Evolutionary conservation across 1,140 invertebrate species (phyloP).

Genomic region (Achatina immaculata): DNA sequence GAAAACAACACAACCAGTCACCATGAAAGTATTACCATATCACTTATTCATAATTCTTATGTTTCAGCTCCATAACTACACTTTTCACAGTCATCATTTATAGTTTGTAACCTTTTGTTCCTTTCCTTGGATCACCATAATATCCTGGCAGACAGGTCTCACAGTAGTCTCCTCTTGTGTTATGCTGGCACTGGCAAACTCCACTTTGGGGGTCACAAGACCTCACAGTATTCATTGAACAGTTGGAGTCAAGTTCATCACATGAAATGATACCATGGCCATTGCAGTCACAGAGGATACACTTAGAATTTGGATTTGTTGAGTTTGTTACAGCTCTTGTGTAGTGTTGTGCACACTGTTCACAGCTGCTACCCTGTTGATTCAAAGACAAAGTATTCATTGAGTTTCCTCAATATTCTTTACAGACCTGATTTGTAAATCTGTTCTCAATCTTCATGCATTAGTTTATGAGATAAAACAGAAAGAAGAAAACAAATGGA

Average conservation of each 20-base stretch:
- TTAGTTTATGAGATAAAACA: too few species aligned
- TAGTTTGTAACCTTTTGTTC: constrained; percentile 81
- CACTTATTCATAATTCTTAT: not conserved
- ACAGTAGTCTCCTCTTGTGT: constrained; percentile 92
- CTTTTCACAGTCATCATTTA: not conserved
- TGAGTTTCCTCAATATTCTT: not conserved
- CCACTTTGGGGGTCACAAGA: constrained; percentile 95
- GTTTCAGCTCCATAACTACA: not conserved
- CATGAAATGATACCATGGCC: constrained; percentile 71
- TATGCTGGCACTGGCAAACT: constrained; percentile 85
- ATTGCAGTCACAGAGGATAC: constrained; percentile 92
- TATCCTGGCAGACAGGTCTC: constrained; percentile 90
- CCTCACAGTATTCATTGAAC: constrained; percentile 80
- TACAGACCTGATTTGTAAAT: not conserved
- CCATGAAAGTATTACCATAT: too few species aligned
- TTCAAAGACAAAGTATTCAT: not conserved
- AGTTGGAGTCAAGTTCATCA: not conserved
- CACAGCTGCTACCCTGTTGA: constrained; percentile 85
- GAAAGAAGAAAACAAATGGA: not conserved
- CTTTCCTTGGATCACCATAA: constrained; percentile 89
- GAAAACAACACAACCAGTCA: too few species aligned
- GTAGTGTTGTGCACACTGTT: constrained; percentile 88
- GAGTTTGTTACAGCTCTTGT: constrained; percentile 86
- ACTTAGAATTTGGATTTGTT: constrained; percentile 68
- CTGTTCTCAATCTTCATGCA: not conserved